These are phyloP conservation scores for Ochlodes sylvanus DNA, from an alignment of 2,888 invertebrate species.

Conservation along the genomic window DNA sequence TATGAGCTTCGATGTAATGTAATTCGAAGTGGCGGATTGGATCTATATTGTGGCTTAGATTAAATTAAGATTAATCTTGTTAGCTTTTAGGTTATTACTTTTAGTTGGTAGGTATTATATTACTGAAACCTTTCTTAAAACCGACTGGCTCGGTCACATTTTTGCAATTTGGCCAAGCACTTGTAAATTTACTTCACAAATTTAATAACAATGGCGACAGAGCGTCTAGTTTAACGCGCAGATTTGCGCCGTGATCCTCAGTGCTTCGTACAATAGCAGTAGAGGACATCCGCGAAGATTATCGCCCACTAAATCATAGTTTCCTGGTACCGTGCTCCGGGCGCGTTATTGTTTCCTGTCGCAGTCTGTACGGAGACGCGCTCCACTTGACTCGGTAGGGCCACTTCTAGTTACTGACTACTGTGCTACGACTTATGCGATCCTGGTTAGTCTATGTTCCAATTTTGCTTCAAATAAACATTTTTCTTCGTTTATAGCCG, in stretches of 20 bases:
- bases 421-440: neutral
- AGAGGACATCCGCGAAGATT: constrained; percentile 50
- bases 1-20: too few relatives aligned
- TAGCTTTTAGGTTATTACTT: too few relatives aligned
- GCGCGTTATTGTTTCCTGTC: constrained; percentile 83
- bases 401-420: neutral
- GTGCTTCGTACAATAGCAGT: constrained; percentile 40
- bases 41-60: neutral
- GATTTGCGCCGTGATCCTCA: constrained; percentile 6
- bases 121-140: too few relatives aligned
- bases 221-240: neutral
- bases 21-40: too few relatives aligned
- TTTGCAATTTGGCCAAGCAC: too few relatives aligned
- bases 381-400: constrained; percentile 52
- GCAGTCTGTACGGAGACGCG: constrained; percentile 63
- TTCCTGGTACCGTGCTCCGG: constrained; percentile 63
- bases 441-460: neutral
- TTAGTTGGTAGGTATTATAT: too few relatives aligned
- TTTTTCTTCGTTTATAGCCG: too few relatives aligned
- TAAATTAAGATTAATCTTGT: too few relatives aligned
- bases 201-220: neutral
- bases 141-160: too few relatives aligned
- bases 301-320: constrained; percentile 75
- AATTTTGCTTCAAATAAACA: neutral
- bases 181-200: neutral